Evolutionary conservation across 2,888 invertebrate genomes (phyloP).

Genomic region (Drosophila planitibia): DNA sequence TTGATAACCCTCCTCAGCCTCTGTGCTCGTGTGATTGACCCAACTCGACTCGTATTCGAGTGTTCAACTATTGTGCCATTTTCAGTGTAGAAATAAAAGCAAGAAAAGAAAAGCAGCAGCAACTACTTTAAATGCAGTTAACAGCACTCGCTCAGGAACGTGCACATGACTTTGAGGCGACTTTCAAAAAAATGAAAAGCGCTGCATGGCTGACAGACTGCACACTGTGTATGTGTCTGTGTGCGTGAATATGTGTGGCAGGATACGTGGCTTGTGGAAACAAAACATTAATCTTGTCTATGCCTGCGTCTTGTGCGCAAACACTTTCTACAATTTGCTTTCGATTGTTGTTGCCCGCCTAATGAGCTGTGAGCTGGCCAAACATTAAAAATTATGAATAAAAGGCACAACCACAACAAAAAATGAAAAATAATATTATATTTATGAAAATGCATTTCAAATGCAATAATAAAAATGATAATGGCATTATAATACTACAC

Average conservation of each 20-base stretch:
- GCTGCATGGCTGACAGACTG: slow-evolving; percentile 32
- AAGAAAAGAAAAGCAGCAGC: slow-evolving; percentile 20
- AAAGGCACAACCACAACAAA: slow-evolving; percentile 26
- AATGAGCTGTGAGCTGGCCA: slow-evolving; percentile 60
- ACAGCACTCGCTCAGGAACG: slow-evolving; percentile 52
- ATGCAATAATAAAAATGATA: slow-evolving; percentile 79
- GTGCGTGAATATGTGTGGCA: slow-evolving; percentile 10
- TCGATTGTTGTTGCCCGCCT: slow-evolving; percentile 50
- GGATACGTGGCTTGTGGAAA: slow-evolving; percentile 44
- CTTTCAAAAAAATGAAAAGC: slow-evolving; percentile 48
- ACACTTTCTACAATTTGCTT: slow-evolving; percentile 40
- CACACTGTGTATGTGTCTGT: background rate
- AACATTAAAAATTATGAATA: slow-evolving; percentile 76
- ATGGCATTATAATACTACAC: slow-evolving; percentile 75
- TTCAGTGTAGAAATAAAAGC: slow-evolving; percentile 26
- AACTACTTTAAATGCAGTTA: slow-evolving; percentile 77
- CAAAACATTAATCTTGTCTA: slow-evolving; percentile 72
- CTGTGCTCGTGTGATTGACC: slow-evolving; percentile 67
- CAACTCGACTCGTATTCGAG: slow-evolving; percentile 46
- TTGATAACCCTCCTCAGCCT: background rate
- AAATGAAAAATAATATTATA: slow-evolving; percentile 15
- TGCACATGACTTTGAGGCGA: slow-evolving; percentile 79
- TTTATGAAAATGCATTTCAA: slow-evolving; percentile 72
- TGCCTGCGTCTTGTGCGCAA: slow-evolving; percentile 53
- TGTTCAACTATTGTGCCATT: slow-evolving; percentile 45